phyloP scores from a whole-genome alignment of 2,888 invertebrate species.

The Scaeva pyrastri region DNA sequence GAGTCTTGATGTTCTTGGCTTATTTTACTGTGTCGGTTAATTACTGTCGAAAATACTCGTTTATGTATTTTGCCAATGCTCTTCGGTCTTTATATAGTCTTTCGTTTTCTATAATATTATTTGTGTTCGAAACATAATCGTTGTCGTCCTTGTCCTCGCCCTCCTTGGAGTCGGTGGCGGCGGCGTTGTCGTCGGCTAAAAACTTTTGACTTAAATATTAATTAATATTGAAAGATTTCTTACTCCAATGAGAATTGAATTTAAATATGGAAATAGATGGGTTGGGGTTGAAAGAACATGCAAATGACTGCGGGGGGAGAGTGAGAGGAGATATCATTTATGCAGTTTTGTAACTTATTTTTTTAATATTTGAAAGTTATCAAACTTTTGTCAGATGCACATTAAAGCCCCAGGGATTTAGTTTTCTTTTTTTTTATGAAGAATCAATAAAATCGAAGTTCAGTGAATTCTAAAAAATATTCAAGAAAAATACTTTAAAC shows the following conservation, averaged over 20 bases:
- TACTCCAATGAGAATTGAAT: conserved; percentile 54
- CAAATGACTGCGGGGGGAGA: not conserved
- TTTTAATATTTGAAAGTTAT: not conserved
- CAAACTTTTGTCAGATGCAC: not conserved
- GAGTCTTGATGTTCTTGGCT: conserved; percentile 7
- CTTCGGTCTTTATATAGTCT: conserved; percentile 8
- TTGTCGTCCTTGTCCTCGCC: not conserved
- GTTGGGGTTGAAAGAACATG: not conserved
- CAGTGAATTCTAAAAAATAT: too few species aligned
- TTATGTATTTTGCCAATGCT: conserved; percentile 54
- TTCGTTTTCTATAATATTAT: not conserved
- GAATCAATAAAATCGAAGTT: too few species aligned
- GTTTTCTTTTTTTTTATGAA: too few species aligned
- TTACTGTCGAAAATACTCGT: conserved; percentile 72
- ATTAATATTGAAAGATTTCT: conserved; percentile 71
- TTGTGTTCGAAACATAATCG: conserved; percentile 43
- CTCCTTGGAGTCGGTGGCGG: too few species aligned
- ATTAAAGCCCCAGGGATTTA: not conserved
- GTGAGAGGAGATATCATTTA: not conserved
- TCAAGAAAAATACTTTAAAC: too few species aligned
- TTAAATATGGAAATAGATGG: not conserved
- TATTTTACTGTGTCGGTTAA: conserved; percentile 56
- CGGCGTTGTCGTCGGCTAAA: conserved; percentile 12
- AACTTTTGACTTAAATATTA: conserved; percentile 70
- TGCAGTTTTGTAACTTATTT: not conserved